A percentile compares a stretch with the other conserved stretches of the same genome.
Evolutionary conservation across 2,113 vertebrate species (phyloP).

Genomic region (Plecturocebus donacophilus): DNA sequence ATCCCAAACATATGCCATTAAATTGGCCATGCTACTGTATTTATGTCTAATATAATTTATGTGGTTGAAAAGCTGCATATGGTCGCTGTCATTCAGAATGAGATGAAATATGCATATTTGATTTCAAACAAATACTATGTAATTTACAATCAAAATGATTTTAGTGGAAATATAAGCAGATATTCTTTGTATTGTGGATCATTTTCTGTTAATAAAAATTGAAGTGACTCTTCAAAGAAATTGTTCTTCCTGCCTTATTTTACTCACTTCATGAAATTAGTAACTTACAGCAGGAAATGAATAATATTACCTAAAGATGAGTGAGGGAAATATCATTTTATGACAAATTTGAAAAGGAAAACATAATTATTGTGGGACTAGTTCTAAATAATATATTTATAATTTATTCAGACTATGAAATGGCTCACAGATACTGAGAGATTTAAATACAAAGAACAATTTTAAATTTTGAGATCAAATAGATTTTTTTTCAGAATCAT

Average conservation of each 20-base stretch:
- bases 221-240: neutral
- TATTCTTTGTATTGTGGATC: neutral
- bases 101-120: constrained; percentile 13
- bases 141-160: constrained; percentile 39
- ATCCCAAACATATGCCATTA: neutral
- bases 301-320: neutral
- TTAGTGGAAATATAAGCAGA: neutral
- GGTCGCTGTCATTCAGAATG: neutral
- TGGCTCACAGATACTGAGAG: neutral
- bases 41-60: neutral
- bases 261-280: neutral
- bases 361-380: neutral
- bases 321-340: neutral
- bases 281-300: neutral
- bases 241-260: neutral
- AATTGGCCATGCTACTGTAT: neutral
- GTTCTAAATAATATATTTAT: neutral
- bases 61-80: neutral
- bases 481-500: constrained; percentile 15
- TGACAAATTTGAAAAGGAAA: neutral
- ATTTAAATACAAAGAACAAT: neutral
- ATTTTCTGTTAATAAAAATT: neutral
- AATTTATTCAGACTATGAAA: constrained; percentile 17
- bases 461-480: constrained; percentile 1
- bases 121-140: constrained; percentile 16